A percentile compares a stretch with the other conserved stretches of the same genome.
These are phyloP conservation scores for Acrocephalus arundinaceus DNA, from an alignment of 2,113 vertebrate species.

Conservation along the genomic window DNA sequence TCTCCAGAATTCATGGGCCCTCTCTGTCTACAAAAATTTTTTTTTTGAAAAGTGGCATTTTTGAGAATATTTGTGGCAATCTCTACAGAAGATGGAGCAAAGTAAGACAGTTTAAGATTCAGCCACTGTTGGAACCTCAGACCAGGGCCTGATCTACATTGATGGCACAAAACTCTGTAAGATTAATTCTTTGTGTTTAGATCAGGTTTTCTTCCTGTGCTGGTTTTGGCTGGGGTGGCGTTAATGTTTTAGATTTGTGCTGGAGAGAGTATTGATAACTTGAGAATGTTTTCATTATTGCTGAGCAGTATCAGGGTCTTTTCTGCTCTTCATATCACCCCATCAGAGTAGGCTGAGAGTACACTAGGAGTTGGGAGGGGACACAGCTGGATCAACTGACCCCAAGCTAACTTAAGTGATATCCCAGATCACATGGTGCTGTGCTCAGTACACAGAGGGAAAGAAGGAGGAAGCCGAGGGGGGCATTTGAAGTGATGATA, in stretches of 20 bases:
- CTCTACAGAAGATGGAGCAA: not conserved
- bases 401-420: not conserved
- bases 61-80: not conserved
- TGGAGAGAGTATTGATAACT: not conserved
- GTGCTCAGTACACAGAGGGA: not conserved
- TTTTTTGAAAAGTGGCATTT: not conserved
- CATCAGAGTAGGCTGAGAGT: not conserved
- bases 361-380: not conserved
- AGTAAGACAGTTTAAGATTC: not conserved
- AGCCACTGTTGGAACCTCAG: not conserved
- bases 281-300: not conserved
- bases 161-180: not conserved
- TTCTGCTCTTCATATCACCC: not conserved
- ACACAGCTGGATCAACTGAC: not conserved
- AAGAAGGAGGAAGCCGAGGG: not conserved
- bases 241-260: not conserved
- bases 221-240: not conserved
- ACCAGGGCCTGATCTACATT: not conserved
- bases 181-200: not conserved
- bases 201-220: not conserved
- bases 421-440: accelerated
- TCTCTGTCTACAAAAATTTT: not conserved
- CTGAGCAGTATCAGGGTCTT: not conserved
- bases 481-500: accelerated
- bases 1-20: not conserved